A percentile compares a stretch with the other conserved stretches of the same genome.
Evolutionary conservation across 2,797 vertebrate genomes (phyloP).

Genomic region (Cossypha niveicapilla): DNA sequence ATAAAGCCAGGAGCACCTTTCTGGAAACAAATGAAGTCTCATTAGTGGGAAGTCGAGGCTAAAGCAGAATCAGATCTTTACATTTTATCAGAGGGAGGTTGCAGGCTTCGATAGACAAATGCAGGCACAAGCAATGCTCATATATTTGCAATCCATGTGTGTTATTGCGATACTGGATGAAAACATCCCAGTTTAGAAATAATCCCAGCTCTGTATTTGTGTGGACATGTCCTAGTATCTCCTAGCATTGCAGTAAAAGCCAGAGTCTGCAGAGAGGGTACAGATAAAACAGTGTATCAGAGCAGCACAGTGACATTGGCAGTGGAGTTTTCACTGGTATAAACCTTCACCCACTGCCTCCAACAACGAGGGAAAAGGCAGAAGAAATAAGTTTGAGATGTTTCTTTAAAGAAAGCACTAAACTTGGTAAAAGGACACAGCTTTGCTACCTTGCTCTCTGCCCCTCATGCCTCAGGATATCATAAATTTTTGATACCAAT

Average conservation of each 20-base stretch:
- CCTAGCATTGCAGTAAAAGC: background rate
- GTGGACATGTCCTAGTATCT: background rate
- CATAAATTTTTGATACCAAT: constrained; percentile 75
- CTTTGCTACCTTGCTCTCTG: constrained; percentile 63
- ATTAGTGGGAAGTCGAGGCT: background rate
- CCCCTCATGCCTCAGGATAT: constrained; percentile 68
- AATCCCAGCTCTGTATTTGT: background rate
- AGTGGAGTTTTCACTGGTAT: background rate
- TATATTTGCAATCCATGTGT: background rate
- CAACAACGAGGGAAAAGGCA: background rate
- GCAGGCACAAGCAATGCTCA: fast-evolving
- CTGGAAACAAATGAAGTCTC: constrained; percentile 10
- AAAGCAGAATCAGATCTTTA: background rate
- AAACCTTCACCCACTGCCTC: background rate
- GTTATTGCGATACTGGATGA: background rate
- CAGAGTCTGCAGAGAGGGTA: background rate
- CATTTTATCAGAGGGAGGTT: background rate
- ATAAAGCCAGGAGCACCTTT: constrained; percentile 6
- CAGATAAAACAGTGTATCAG: background rate
- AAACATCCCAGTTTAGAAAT: background rate
- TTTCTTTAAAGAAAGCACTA: constrained; percentile 64
- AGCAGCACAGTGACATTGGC: background rate
- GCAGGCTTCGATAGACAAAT: background rate
- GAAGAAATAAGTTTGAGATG: constrained; percentile 43
- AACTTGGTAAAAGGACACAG: constrained; percentile 69